Evolutionary conservation across 2,888 invertebrate species (phyloP).

Genomic region (Microchrysa polita): DNA sequence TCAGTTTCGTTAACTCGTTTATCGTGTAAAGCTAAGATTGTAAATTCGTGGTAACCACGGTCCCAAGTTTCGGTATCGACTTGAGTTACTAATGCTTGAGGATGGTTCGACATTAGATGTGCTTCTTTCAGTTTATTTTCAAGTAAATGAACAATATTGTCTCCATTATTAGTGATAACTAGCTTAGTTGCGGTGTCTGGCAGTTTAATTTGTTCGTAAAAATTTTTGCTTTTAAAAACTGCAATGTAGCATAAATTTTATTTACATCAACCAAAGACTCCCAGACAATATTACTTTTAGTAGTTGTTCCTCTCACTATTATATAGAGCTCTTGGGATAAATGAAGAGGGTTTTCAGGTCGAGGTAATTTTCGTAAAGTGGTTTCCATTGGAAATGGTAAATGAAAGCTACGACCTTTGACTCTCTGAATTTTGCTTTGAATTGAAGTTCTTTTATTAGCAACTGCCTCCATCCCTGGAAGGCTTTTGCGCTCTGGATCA

Average conservation of each 20-base stretch:
- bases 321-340: slow-evolving; percentile 55
- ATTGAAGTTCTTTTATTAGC: slow-evolving; percentile 55
- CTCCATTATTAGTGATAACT: slow-evolving; percentile 51
- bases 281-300: slow-evolving; percentile 53
- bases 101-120: neutral
- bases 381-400: slow-evolving; percentile 57
- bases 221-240: slow-evolving; percentile 56
- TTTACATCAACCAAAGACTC: slow-evolving; percentile 55
- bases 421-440: slow-evolving; percentile 50
- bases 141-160: too few species aligned
- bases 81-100: slow-evolving; percentile 34
- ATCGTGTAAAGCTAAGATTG: slow-evolving; percentile 49
- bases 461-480: slow-evolving; percentile 58
- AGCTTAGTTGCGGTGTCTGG: too few species aligned
- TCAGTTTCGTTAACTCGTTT: slow-evolving; percentile 50
- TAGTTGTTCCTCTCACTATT: slow-evolving; percentile 55
- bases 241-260: slow-evolving; percentile 54
- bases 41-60: slow-evolving; percentile 43
- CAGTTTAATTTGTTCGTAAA: slow-evolving; percentile 52
- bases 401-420: slow-evolving; percentile 53
- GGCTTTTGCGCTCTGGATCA: slow-evolving; percentile 54
- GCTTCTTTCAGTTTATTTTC: too few species aligned
- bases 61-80: slow-evolving; percentile 18
- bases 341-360: slow-evolving; percentile 54
- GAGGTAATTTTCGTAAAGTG: slow-evolving; percentile 56